phyloP scores from a whole-genome alignment of 2,888 invertebrate species.

The Trichogramma evanescens region DNA sequence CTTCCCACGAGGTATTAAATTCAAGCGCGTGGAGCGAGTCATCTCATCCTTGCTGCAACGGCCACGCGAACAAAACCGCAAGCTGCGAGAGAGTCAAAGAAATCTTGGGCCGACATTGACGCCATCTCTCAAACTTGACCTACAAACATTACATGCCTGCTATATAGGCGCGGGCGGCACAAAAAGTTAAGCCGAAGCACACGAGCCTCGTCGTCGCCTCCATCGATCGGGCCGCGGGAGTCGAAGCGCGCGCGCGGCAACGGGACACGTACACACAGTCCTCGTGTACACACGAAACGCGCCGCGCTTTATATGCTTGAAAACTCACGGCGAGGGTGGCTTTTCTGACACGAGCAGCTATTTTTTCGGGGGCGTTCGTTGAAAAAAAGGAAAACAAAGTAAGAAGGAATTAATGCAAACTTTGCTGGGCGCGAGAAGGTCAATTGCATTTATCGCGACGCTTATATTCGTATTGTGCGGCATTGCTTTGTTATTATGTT shows the following conservation, averaged over 20 bases:
- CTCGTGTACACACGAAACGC: background rate
- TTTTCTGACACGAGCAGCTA: background rate
- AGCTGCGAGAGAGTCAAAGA: background rate
- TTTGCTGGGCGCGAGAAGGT: too few relatives aligned
- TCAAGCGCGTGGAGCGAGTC: background rate
- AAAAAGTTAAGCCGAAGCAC: background rate
- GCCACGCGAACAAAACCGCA: background rate
- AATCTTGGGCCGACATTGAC: slow-evolving; percentile 9
- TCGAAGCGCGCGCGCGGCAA: too few relatives aligned
- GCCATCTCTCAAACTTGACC: slow-evolving; percentile 24
- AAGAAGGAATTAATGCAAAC: too few relatives aligned
- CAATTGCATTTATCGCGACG: too few relatives aligned
- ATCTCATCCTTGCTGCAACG: background rate
- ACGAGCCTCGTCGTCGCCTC: slow-evolving; percentile 1
- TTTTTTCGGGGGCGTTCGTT: slow-evolving; percentile 10
- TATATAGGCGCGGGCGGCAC: background rate
- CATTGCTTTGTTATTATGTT: too few relatives aligned
- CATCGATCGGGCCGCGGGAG: slow-evolving; percentile 7
- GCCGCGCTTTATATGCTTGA: background rate
- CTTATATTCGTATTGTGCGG: too few relatives aligned
- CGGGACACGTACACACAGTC: too few relatives aligned
- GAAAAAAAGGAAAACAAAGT: slow-evolving; percentile 6
- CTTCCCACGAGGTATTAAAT: too few relatives aligned
- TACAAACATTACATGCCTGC: slow-evolving; percentile 7
- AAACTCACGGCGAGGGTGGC: background rate